phyloP scores from a whole-genome alignment of 37 sponge, comb jelly and placozoan species.

The Aplysina aerophoba region DNA sequence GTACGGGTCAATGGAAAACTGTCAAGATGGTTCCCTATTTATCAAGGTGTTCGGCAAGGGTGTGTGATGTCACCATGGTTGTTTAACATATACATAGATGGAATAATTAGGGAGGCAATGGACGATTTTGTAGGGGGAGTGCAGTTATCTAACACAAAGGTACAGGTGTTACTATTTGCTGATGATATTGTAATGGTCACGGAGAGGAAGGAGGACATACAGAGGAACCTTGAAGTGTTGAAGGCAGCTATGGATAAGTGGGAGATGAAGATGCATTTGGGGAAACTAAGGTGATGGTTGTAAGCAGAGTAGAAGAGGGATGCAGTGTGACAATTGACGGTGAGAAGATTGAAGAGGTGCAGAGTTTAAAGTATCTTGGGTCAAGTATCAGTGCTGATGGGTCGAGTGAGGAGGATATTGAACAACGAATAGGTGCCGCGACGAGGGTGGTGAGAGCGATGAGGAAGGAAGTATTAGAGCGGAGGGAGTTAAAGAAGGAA shows the following conservation, averaged over 20 bases:
- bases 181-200: slow-evolving; percentile 21
- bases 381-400: slow-evolving; percentile 15
- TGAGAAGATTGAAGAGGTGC: slow-evolving; percentile 22
- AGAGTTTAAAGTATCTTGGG: slow-evolving; percentile 13
- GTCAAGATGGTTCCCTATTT: neutral
- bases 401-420: neutral
- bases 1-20: slow-evolving; percentile 7
- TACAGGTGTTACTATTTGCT: slow-evolving; percentile 9
- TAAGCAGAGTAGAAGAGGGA: slow-evolving; percentile 1
- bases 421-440: neutral
- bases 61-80: slow-evolving; percentile 9
- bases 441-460: neutral
- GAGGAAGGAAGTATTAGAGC: slow-evolving; percentile 11
- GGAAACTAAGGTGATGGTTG: slow-evolving; percentile 12
- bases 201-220: slow-evolving; percentile 2
- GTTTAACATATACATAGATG: slow-evolving; percentile 10
- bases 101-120: slow-evolving; percentile 19
- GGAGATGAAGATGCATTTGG: slow-evolving; percentile 8
- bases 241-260: slow-evolving; percentile 16
- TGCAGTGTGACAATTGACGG: slow-evolving; percentile 12
- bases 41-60: slow-evolving; percentile 8
- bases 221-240: neutral
- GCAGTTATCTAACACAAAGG: slow-evolving; percentile 1
- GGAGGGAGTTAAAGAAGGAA: slow-evolving; percentile 17
- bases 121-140: slow-evolving; percentile 10